Conservation (phyloP, 2,888 invertebrate genomes). For the Girardia tigrina region DNA sequence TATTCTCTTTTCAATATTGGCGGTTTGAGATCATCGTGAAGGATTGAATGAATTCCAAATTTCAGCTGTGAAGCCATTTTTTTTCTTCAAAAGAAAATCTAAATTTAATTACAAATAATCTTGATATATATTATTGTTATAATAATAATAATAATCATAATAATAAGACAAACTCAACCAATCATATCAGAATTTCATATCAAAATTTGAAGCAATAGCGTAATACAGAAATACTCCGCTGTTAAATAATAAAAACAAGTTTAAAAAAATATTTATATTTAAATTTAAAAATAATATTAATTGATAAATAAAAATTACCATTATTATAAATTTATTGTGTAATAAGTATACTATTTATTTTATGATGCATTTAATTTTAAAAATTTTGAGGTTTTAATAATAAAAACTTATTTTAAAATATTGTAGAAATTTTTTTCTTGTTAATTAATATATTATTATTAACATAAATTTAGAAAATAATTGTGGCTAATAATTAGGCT, state of each 20-base stretch:
- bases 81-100: background rate
- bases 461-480: too few relatives aligned
- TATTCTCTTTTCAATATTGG: background rate
- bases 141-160: conserved; percentile 12
- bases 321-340: too few relatives aligned
- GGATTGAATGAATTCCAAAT: conserved; percentile 17
- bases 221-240: background rate
- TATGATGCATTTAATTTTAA: too few relatives aligned
- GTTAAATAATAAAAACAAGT: background rate
- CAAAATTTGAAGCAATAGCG: conserved; percentile 13
- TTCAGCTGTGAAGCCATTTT: conserved; percentile 12
- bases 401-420: too few relatives aligned
- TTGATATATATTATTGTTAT: background rate
- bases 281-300: too few relatives aligned
- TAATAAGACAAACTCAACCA: conserved; percentile 7
- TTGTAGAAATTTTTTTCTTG: too few relatives aligned
- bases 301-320: too few relatives aligned
- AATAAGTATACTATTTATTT: too few relatives aligned
- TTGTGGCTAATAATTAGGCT: too few relatives aligned
- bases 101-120: background rate
- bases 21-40: background rate
- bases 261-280: background rate
- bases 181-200: background rate
- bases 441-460: too few relatives aligned
- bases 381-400: too few relatives aligned